Base-by-base conservation (phyloP, 2,797 vertebrate species). In the Menidia menidia region DNA sequence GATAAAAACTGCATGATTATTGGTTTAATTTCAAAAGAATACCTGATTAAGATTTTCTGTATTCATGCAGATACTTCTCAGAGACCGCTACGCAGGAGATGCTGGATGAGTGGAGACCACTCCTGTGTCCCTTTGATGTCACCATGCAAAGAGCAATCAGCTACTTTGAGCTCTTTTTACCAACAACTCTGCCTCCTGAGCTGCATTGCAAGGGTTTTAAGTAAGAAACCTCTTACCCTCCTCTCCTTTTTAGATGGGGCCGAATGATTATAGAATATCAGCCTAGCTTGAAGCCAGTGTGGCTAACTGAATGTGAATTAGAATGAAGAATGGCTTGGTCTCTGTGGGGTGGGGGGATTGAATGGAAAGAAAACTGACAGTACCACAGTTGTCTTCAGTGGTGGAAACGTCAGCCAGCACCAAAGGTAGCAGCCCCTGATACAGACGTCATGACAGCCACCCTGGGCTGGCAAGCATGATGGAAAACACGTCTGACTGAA, bases 141-240 rank as follows among this genome's bases (percentile, higher is more conserved):
- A 98, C 97, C 78, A 99, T 99, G 98, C 97, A 98, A 83, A 96
- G 96, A 92, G 97, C 96, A 56, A 96, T 99, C 70, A 96, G 96
- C 88, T 97, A 98, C 85, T 97, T 98, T 58, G 98, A 99, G 88
- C 94, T 98, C 39, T 99, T 98, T 89, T 94, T 99, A 60, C 97
- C 98, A 80, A 98, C 98, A 64, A 97, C 96, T 68, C 93, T 99
- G 81, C 96, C 97, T 79, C 98, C 97, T 50, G 93, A 96, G 68
- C 95, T 97, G 80, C 97, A 99, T 86, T 92, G 96, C 83, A 98
- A 95, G 78, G 97, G 98, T 60, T 99, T 98, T 91, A 96, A 92
- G 98, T 99, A 92, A 94, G 96, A 64, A 42, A 60, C 19, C 18
- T 67, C 16, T 18, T 32, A 66, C 30, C 19, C 13, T 35, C 18